These are phyloP conservation scores for Brachypalpus laphriformis DNA, from an alignment of 2,888 invertebrate species.

Conservation along the genomic window DNA sequence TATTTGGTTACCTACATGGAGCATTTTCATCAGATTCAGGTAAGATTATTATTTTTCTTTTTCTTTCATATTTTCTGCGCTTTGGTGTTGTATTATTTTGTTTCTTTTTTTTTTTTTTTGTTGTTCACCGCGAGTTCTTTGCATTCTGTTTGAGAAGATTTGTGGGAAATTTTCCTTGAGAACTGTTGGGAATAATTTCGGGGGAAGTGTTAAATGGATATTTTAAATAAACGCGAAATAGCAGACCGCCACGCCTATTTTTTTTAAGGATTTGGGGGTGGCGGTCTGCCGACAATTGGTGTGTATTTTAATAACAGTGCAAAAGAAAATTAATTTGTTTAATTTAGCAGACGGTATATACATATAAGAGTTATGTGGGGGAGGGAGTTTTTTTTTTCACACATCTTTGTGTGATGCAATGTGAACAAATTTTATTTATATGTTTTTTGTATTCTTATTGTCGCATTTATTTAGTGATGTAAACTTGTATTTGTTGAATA, in stretches of 20 bases:
- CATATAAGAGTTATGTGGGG: slow-evolving; percentile 8
- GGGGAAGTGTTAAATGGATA: slow-evolving; percentile 22
- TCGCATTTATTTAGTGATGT: background rate
- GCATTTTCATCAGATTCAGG: slow-evolving; percentile 82
- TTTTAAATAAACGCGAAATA: slow-evolving; percentile 12
- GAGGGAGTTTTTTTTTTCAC: background rate
- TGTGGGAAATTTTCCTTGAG: slow-evolving; percentile 15
- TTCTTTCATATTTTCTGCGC: slow-evolving; percentile 67
- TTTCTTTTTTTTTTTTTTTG: slow-evolving; percentile 70
- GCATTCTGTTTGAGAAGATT: slow-evolving; percentile 10
- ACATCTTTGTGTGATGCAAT: slow-evolving; percentile 50
- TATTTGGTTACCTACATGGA: slow-evolving; percentile 78
- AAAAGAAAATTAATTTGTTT: slow-evolving; percentile 25
- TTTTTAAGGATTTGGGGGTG: slow-evolving; percentile 8
- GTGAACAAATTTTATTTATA: slow-evolving; percentile 38
- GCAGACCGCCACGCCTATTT: slow-evolving; percentile 66
- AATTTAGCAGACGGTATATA: slow-evolving; percentile 2
- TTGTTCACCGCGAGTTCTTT: slow-evolving; percentile 49
- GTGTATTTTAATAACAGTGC: slow-evolving; percentile 25
- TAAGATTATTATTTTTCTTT: slow-evolving; percentile 78
- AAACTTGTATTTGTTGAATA: slow-evolving; percentile 47
- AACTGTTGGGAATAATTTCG: background rate
- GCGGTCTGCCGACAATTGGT: slow-evolving; percentile 1
- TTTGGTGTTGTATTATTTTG: slow-evolving; percentile 62
- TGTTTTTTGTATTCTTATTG: background rate